phyloP scores from a whole-genome alignment of 1,140 invertebrate species.

The Whitmania pigra region DNA sequence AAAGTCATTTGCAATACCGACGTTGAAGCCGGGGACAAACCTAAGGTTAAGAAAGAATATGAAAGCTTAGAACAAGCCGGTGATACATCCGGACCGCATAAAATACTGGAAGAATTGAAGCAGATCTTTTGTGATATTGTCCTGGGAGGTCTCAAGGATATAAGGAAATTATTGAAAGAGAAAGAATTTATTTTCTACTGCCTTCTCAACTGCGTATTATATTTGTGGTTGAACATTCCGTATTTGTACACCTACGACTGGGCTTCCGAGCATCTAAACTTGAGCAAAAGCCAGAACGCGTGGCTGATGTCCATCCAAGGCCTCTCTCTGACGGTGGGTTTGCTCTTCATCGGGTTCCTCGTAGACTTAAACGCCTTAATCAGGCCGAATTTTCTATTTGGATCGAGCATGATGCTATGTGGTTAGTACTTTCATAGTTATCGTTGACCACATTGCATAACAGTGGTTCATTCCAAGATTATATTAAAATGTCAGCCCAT shows the following conservation, averaged over 20 bases:
- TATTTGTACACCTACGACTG: constrained; percentile 22
- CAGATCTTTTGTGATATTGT: not conserved
- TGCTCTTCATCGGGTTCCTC: constrained; percentile 20
- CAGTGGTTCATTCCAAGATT: constrained; percentile 4
- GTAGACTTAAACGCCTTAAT: constrained; percentile 13
- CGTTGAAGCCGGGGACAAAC: not conserved
- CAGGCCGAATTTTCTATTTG: constrained; percentile 21
- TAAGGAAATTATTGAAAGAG: not conserved
- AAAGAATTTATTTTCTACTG: constrained; percentile 20
- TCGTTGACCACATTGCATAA: too few species aligned
- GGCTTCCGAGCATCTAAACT: constrained; percentile 38
- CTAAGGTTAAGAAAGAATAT: too few species aligned
- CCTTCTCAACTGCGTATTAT: constrained; percentile 17
- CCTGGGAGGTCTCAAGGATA: not conserved
- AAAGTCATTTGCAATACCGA: too few species aligned
- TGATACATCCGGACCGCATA: too few species aligned
- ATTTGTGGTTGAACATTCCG: constrained; percentile 21
- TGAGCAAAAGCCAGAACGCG: not conserved
- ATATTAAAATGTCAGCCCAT: too few species aligned
- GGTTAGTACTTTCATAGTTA: not conserved
- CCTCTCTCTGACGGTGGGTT: constrained; percentile 21
- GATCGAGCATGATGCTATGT: not conserved
- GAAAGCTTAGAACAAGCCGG: too few species aligned
- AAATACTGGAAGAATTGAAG: not conserved
- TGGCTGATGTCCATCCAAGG: constrained; percentile 22